Base-by-base conservation (phyloP, 2,888 invertebrate species). In the Meloe dianella region DNA sequence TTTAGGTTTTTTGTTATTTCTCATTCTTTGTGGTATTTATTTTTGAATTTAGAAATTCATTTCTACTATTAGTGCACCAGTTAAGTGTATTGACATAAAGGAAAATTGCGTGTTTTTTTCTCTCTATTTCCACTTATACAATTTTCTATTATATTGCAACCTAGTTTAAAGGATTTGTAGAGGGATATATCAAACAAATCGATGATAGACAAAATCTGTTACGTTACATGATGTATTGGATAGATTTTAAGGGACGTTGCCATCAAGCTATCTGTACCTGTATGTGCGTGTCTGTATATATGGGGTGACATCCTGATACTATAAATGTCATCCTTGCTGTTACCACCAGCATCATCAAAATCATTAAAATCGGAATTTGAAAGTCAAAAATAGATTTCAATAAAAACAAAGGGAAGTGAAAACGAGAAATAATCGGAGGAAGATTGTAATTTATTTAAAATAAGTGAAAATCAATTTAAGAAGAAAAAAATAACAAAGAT, bases 171-270 rank as follows among this genome's bases (percentile, higher is more conserved):
- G 35, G 5, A 35, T 35, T 35, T 14, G 2, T 35, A 7, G 14
- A 14, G 14, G 35, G 14, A 47, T 20, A 8, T 32, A 32, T 8
- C 56, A n/a, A n/a, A 57, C 32, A 56, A 64, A 67, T 67, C 67
- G 65, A 70, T 70, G 68, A 70, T 66, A 65, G 66, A 63, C 60
- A 60, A 71, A 68, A 71, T 70, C 67, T 67, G 63, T 64, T 70
- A 66, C 64, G 63, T 65, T 60, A 65, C 14, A 63, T 66, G 30
- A 29, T 38, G 59, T 64, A 47, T 66, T 59, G 61, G 51, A 58
- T 64, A 63, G 64, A 47, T 47, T 47, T 47, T 47, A 17, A 10
- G 9, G 47, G 47, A 22, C 20, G 20, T 22, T 47, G 62, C 51
- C 32, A 47, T 30, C 63, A 59, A 66, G 66, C 68, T 71, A 70